Conservation (phyloP, 2,797 vertebrate genomes). For the Diplodus sargus region DNA sequence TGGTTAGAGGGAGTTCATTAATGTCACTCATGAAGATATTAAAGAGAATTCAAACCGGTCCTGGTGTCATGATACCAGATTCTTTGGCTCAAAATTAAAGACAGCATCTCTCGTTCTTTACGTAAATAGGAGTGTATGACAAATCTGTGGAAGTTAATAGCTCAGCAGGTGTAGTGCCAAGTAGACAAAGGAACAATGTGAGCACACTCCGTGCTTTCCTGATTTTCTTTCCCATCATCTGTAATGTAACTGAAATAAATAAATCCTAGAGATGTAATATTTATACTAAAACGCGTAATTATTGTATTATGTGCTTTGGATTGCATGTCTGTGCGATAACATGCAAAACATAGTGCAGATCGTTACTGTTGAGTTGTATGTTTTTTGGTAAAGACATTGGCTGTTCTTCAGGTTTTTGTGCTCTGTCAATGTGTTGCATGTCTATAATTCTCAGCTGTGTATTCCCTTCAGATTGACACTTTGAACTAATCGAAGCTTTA, state of each 20-base stretch:
- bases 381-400: conserved; percentile 54
- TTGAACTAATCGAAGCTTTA: conserved; percentile 81
- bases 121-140: conserved; percentile 11
- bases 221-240: conserved; percentile 53
- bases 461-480: conserved; percentile 79
- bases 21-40: conserved; percentile 26
- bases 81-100: conserved; percentile 36
- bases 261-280: conserved; percentile 74
- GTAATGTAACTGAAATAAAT: conserved; percentile 56
- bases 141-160: conserved; percentile 36
- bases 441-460: conserved; percentile 69
- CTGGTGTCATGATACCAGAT: conserved; percentile 20
- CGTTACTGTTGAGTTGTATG: conserved; percentile 62
- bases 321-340: conserved; percentile 79
- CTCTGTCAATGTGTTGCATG: conserved; percentile 77
- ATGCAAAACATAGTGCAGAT: conserved; percentile 74
- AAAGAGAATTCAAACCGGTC: conserved; percentile 39
- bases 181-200: conserved; percentile 37
- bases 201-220: conserved; percentile 39
- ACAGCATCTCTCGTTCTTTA: conserved; percentile 29
- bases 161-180: conserved; percentile 53
- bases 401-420: conserved; percentile 63
- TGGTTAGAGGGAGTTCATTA: conserved; percentile 34
- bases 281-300: conserved; percentile 76
- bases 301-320: conserved; percentile 78